Percentiles rank a stretch among this genome's conserved stretches.
These are phyloP conservation scores for Bothrops alternatus DNA, from an alignment of 2,797 vertebrate genomes.

Conservation along the genomic window DNA sequence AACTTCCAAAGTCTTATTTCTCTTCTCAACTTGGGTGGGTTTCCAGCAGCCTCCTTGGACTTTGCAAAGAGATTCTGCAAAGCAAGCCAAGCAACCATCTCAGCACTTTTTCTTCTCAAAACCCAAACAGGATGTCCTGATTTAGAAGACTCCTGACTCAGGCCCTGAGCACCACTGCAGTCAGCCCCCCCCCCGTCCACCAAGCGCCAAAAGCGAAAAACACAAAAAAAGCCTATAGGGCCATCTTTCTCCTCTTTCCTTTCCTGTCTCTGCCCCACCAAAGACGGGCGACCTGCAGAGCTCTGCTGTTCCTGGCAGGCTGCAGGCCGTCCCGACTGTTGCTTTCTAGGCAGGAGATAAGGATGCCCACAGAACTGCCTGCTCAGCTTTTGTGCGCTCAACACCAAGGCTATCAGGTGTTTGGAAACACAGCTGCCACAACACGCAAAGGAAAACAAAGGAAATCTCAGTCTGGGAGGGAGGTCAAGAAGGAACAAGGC, in stretches of 20 bases:
- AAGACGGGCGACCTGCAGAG: not conserved
- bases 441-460: not conserved
- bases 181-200: not conserved
- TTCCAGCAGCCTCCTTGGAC: not conserved
- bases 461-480: not conserved
- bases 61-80: not conserved
- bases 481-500: not conserved
- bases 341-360: constrained; percentile 18
- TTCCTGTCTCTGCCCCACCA: too few relatives aligned
- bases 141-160: not conserved
- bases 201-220: not conserved
- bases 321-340: not conserved
- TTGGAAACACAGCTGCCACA: not conserved
- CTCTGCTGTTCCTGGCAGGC: not conserved
- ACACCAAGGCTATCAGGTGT: not conserved
- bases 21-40: not conserved
- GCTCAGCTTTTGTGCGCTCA: not conserved
- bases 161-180: not conserved
- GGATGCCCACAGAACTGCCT: not conserved
- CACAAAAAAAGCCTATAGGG: not conserved
- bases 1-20: not conserved
- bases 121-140: not conserved
- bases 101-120: not conserved
- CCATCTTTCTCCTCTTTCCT: too few relatives aligned
- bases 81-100: too few relatives aligned